Evolutionary conservation across 2,888 invertebrate genomes (phyloP), one percentile per base, ranked within the genome.

Genomic region (Corythucha ciliata): DNA sequence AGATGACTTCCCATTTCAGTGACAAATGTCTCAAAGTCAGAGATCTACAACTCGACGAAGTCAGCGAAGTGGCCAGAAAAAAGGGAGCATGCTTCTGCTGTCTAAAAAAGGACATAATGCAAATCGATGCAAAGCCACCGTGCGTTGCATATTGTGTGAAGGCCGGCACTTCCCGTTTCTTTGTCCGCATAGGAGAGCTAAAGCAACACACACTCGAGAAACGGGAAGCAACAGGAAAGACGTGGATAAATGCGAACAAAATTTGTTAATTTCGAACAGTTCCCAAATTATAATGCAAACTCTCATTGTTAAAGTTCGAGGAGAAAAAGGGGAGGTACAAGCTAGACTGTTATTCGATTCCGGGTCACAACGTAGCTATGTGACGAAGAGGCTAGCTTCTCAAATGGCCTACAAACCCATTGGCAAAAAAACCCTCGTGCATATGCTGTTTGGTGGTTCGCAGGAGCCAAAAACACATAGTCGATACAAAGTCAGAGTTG

Each of bases 11-110:
- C 12, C 55, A 55, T 22, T 53, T 14, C 56, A 58, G 50, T 40
- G 48, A 22, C 56, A 48, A 53, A 52, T 53, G 16, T 39, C 57
- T 58, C 44, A 54, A 55, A 25, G 60, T 59, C 2, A 56, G 57
- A 3, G 20, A 14, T 14, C 10, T 60, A 10, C 39, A 60, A 4
- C 12, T 50, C 12, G 58, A 59, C 2, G 52, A 49, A 7, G 34
- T 16, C 16, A 54, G 7, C 53, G 52, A 40, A 40, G 56, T 21
- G 16, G 48, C 34, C 40, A 58, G 21, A 55, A 48, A 53, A 42
- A 59, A 55, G 41, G 32, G 48, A 2, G 55, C 53, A 32, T 62
- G 62, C 57, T 61, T 59, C 48, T 52, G 44, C 26, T 64, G 62
- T 56, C 48, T 63, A 12, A 57, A 51, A 2, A 8, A 7, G 44